A percentile compares a stretch with the other conserved stretches of the same genome.
phyloP scores from a whole-genome alignment of 1,140 invertebrate genomes.

The Drosophila busckii region DNA sequence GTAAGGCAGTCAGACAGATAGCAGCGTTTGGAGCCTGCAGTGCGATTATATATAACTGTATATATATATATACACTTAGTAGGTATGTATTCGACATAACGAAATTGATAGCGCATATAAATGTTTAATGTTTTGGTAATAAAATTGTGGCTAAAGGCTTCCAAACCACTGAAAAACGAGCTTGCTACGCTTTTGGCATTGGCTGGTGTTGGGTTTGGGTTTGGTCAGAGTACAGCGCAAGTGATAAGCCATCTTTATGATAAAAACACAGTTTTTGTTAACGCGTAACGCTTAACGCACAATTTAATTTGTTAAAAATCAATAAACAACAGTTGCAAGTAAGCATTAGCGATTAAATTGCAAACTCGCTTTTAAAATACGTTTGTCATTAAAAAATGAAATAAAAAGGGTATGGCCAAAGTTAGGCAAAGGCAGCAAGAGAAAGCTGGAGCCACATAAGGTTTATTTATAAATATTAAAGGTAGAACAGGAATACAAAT shows the following conservation, averaged over 20 bases:
- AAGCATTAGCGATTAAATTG: neutral
- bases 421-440: no score
- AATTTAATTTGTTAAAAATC: conserved; percentile 77
- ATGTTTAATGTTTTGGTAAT: conserved; percentile 77
- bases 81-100: conserved; percentile 49
- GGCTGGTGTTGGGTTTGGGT: no score
- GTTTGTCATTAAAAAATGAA: no score
- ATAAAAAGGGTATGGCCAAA: no score
- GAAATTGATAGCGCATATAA: conserved; percentile 77
- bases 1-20: neutral
- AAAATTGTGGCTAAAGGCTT: conserved; percentile 56
- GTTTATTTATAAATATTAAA: no score
- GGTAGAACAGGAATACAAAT: no score
- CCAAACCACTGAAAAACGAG: conserved; percentile 5
- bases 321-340: conserved; percentile 64
- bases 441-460: no score
- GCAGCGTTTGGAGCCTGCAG: conserved; percentile 28
- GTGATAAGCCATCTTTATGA: conserved; percentile 73
- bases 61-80: neutral
- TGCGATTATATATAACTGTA: conserved; percentile 54
- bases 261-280: no score
- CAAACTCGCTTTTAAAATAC: no score
- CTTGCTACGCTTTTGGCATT: no score
- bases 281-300: conserved; percentile 67
- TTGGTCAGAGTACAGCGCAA: no score